Conservation (phyloP, 2,888 invertebrate species). For the Schizaphis graminum region DNA sequence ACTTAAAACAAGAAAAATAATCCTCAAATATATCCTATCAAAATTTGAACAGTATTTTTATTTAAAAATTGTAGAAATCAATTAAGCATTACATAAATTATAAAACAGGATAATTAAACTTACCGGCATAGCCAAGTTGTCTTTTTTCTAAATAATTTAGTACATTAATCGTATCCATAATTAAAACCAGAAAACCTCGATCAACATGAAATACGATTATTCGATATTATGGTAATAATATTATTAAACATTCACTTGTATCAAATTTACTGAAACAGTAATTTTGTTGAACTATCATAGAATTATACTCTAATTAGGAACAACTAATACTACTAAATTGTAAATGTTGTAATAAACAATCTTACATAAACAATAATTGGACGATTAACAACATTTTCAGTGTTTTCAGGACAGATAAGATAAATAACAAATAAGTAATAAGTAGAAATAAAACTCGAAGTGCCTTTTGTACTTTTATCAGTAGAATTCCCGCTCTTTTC, state of each 20-base stretch:
- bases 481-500: not conserved
- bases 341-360: not conserved
- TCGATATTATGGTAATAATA: not conserved
- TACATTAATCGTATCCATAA: not conserved
- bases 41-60: not conserved
- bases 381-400: not conserved
- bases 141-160: slow-evolving; percentile 8
- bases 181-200: not conserved
- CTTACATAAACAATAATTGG: not conserved
- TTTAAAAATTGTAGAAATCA: not conserved
- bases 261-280: not conserved
- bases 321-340: not conserved
- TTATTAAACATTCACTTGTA: not conserved
- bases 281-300: not conserved
- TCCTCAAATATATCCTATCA: not conserved
- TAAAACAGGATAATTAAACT: not conserved
- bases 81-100: not conserved
- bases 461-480: not conserved
- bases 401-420: no score
- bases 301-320: not conserved
- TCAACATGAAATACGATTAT: not conserved
- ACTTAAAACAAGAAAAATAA: not conserved
- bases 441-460: not conserved
- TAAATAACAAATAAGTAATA: not conserved
- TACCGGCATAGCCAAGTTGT: slow-evolving; percentile 42